Evolutionary conservation across 1,140 invertebrate species (phyloP), one percentile per base, ranked within the genome.

Genomic region (Brachionus rotundiformis): DNA sequence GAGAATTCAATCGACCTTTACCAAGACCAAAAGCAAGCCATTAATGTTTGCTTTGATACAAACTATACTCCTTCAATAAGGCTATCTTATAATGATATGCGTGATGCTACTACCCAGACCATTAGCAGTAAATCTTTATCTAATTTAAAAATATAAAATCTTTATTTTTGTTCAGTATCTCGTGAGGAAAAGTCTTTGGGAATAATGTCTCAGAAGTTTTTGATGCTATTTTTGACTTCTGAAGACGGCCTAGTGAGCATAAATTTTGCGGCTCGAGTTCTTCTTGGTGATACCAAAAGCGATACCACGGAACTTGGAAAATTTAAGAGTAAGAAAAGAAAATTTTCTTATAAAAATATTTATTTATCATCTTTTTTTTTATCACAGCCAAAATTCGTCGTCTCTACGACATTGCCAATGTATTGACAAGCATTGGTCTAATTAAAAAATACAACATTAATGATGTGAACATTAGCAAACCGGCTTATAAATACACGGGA

Each of bases 351-450:
- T 16, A 36, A 36, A 19, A 31, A 11, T 75, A 10, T 73, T 33
- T 71, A 6, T 71, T 41, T 25, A 23, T 23, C 3, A 11, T 31
- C 13, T 29, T 13, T 63, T 63, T 76, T 82, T 41, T 68, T 54
- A 19, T 85, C 84, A 71, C 84, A 89, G 88, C 92, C 33, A 92
- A 92, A 89, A 91, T 92, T 61, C 88, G 92, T 82, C 88, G 92
- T 82, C 87, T 93, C 2, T 93, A 93, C 88, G 92, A 93, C 84
- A 92, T 93, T 85, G 91, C 92, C 33, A 93, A 93, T 88, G 91
- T 92, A 73, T 88, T 92, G 80, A 90, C 91, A 81, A 92, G 91
- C 81, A 90, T 92, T 83, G 89, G 90, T 81, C 88, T 92, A 61
- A 92, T 92, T 82, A 88, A 90, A 85, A 92, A 92, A 85, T 89